Conservation (phyloP, 2,888 invertebrate species). For the Adelognathus sp. region DNA sequence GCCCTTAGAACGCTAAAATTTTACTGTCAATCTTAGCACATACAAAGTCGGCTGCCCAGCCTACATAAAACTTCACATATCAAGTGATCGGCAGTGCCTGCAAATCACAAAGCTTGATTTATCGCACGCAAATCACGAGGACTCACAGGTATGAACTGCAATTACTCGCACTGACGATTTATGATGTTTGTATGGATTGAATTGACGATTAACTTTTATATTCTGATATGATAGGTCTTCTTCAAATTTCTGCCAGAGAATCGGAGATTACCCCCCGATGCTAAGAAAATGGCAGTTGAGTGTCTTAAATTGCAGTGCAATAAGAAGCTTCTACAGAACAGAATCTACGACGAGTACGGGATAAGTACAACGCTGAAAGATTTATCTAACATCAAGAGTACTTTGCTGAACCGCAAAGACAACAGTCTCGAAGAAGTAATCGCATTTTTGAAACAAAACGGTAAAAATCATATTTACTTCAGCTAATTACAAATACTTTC, state of each 20-base stretch:
- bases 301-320: background rate
- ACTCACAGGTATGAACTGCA: background rate
- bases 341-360: background rate
- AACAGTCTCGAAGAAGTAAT: background rate
- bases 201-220: background rate
- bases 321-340: background rate
- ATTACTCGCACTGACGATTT: no score
- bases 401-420: background rate
- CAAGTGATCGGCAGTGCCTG: background rate
- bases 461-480: background rate
- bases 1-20: background rate
- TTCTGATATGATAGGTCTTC: background rate
- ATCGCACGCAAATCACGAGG: background rate
- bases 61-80: background rate
- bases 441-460: background rate
- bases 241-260: background rate
- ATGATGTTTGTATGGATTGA: background rate
- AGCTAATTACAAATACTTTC: no score
- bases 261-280: background rate
- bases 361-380: background rate
- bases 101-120: background rate
- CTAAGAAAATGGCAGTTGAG: background rate
- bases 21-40: background rate
- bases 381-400: background rate
- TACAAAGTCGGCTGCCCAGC: background rate